Evolutionary conservation across 1,140 invertebrate species (phyloP), one percentile per base, ranked within the genome.

Genomic region (Colletes latitarsis): DNA sequence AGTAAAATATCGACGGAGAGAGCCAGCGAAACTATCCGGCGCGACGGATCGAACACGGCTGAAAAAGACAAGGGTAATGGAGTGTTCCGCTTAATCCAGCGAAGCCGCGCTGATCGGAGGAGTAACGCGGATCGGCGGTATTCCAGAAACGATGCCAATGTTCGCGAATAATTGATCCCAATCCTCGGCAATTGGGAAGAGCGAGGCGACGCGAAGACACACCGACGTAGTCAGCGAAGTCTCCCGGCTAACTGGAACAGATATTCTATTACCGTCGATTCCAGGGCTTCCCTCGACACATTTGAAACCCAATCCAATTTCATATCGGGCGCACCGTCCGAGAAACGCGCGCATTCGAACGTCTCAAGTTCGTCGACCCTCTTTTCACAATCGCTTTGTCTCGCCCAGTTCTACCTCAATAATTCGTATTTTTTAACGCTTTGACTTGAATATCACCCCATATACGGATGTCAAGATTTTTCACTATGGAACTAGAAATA

Each of bases 301-400:
- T 82, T 89, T 90, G 85, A 88, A 89, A 89, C 84, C 88, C 80
- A 90, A 92, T 91, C 89, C 89, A 79, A 92, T 92, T 91, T 89
- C 77, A 90, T 81, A 82, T 81, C 66, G 79, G 81, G 68, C 82
- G 82, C 39, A 17, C 64, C 58, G 63, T 19, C 75, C 62, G 57
- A 73, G 70, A 69, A 70, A 57, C 63, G 64, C 19, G 53, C 69
- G 62, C 62, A 52, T 73, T 21, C 21, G 30, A 67, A 72, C 43
- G 43, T 52, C 70, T 60, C 77, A 43, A 58, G 75, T 73, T 85
- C 77, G 57, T 69, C 73, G 81, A 88, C 74, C 83, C 19, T 62
- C 39, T 75, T 80, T 19, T n/a, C 14, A 0, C 30, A 2, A 49
- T 6, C 14, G 49, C 19, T 53, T 55, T 43, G n/a, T 14, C 12